phyloP scores from a whole-genome alignment of 1,140 invertebrate genomes.

The Melanaphis sacchari region DNA sequence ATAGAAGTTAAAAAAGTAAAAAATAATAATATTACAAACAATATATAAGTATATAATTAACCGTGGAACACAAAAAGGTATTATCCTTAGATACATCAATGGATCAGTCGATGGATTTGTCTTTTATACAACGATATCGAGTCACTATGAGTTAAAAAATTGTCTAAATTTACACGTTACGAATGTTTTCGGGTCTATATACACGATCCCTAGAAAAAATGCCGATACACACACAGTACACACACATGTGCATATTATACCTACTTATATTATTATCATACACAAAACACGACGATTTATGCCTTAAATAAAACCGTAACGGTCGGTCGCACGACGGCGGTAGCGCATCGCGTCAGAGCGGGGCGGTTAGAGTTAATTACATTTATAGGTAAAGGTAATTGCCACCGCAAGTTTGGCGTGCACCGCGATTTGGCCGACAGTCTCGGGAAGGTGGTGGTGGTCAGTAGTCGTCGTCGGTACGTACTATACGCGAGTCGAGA shows the following conservation, averaged over 20 bases:
- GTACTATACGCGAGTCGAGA: not conserved
- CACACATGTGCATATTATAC: not conserved
- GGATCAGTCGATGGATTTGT: constrained; percentile 55
- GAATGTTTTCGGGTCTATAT: constrained; percentile 36
- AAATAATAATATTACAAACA: not conserved
- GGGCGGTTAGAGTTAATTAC: too few species aligned
- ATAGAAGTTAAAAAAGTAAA: constrained; percentile 35
- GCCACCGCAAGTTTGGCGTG: not conserved
- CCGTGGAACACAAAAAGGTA: constrained; percentile 55
- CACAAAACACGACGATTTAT: not conserved
- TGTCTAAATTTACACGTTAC: constrained; percentile 47
- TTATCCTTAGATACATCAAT: constrained; percentile 55
- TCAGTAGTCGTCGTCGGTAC: not conserved
- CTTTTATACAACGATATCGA: constrained; percentile 41
- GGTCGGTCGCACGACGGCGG: not conserved
- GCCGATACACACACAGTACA: not conserved
- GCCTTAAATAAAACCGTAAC: not conserved
- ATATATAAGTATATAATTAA: constrained; percentile 16
- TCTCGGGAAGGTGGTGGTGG: not conserved
- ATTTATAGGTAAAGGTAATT: not conserved
- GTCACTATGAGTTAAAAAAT: constrained; percentile 36
- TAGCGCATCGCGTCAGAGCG: not conserved
- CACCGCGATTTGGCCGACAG: not conserved
- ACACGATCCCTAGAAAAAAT: constrained; percentile 16
- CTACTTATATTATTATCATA: not conserved